Percentiles rank a stretch among this genome's conserved stretches.
These are phyloP conservation scores for Gyrodactylus bullatarudis DNA, from an alignment of 1,140 invertebrate species.

Conservation along the genomic window DNA sequence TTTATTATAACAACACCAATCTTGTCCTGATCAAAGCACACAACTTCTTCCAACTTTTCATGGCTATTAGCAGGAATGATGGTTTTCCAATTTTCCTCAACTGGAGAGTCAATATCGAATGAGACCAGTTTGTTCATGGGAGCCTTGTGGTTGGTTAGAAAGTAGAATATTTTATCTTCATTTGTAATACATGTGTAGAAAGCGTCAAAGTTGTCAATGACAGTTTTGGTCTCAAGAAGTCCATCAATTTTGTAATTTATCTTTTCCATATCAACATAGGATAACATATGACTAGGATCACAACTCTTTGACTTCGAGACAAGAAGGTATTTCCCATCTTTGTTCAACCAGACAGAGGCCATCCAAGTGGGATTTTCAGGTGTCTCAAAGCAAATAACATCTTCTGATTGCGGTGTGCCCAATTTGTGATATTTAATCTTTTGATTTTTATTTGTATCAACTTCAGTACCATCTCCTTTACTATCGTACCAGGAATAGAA, in stretches of 20 bases:
- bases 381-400: conserved; percentile 57
- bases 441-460: conserved; percentile 43
- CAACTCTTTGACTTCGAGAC: neutral
- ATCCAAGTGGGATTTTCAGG: conserved; percentile 58
- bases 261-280: neutral
- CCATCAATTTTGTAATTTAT: neutral
- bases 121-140: neutral
- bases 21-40: neutral
- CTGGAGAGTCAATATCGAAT: neutral
- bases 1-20: neutral
- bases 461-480: conserved; percentile 55
- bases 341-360: conserved; percentile 26
- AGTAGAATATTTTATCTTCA: neutral
- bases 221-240: neutral
- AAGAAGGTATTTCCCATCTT: conserved; percentile 8
- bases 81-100: neutral
- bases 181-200: neutral
- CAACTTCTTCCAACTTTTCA: neutral
- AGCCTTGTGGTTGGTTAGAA: neutral
- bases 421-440: conserved; percentile 67
- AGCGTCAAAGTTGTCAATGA: neutral
- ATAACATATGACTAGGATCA: neutral
- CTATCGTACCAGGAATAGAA: conserved; percentile 50
- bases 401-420: conserved; percentile 47
- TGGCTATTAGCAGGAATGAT: neutral